Percentiles rank a stretch among this genome's conserved stretches.
These are phyloP conservation scores for Eurytoma californica DNA, from an alignment of 2,888 invertebrate genomes.

Conservation along the genomic window DNA sequence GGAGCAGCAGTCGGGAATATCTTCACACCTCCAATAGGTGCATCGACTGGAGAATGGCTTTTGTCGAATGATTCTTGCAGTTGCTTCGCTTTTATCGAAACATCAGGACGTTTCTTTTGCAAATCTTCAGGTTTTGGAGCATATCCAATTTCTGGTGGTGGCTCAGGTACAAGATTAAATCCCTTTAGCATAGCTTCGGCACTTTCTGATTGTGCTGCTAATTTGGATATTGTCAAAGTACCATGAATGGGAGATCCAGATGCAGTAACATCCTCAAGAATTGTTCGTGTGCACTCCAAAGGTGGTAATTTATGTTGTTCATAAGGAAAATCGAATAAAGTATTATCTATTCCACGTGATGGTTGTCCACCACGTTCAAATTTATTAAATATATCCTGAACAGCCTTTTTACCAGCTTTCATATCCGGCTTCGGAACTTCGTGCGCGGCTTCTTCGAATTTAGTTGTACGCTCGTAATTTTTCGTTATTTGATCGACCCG, in stretches of 20 bases:
- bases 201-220: conserved; percentile 69
- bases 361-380: conserved; percentile 66
- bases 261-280: conserved; percentile 68
- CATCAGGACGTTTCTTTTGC: conserved; percentile 76
- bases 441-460: conserved; percentile 65
- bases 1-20: conserved; percentile 74
- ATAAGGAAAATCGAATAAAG: conserved; percentile 72
- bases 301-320: conserved; percentile 69
- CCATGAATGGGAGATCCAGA: conserved; percentile 70
- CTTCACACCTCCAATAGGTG: conserved; percentile 79
- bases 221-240: conserved; percentile 66
- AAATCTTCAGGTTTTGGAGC: conserved; percentile 76
- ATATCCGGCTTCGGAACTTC: conserved; percentile 59
- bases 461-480: conserved; percentile 71
- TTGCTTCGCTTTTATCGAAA: conserved; percentile 79
- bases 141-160: conserved; percentile 83
- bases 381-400: conserved; percentile 70
- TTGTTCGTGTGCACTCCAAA: conserved; percentile 65
- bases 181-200: conserved; percentile 73
- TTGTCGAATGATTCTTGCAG: conserved; percentile 79
- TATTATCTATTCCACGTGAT: conserved; percentile 69
- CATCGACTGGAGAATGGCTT: conserved; percentile 75
- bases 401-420: conserved; percentile 66
- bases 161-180: conserved; percentile 80
- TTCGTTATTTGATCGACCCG: conserved; percentile 72